Evolutionary conservation across 1,140 invertebrate species (phyloP), one percentile per base, ranked within the genome.

Genomic region (Plutomurus gul): DNA sequence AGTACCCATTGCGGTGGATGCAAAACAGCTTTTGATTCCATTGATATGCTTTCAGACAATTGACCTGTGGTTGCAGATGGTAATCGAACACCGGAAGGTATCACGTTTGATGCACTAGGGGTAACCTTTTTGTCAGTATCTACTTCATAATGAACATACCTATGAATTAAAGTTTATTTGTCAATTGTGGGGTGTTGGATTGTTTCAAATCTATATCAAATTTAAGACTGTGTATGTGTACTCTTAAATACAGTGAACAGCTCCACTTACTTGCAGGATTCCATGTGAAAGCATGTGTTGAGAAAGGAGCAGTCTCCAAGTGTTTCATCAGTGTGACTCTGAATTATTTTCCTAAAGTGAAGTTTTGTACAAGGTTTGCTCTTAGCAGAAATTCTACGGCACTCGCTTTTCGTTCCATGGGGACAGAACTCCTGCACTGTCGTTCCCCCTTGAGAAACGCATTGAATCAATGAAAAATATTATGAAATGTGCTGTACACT

Each of bases 211-310:
- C 74, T 81, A 78, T 75, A 79, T 76, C 76, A 25, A 73, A 79
- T 65, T 79, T 51, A 18, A 30, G 60, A 47, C 33, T 18, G 4
- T 20, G 11, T 11, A 3, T n/a, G 3, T 6, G 13, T 7, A 4
- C 16, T 27, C 13, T 27, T 30, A 70, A 7, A 30, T 18, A 65
- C 7, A 65, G 5, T 22, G 43, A 27, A 13, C 25, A 8, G 13
- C 43, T 10, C 37, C 4, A 40, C 74, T 86, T 85, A 93, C 91
- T 98, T 99, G 90, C 97, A 99, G 60, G 94, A 96, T 83, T 98
- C 96, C 96, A 99, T 99, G 85, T 99, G 97, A 85, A 99, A 99
- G 86, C 97, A 99, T 0, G 97, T 99, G 85, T 99, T 99, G 0
- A 99, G 89, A 87, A 99, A 99, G 47, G 96, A 98, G 86, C 97